Percentiles rank a stretch among this genome's conserved stretches.
Evolutionary conservation across 37 sponge, comb jelly and placozoan genomes (phyloP).

Genomic region (Ephydatia muelleri): DNA sequence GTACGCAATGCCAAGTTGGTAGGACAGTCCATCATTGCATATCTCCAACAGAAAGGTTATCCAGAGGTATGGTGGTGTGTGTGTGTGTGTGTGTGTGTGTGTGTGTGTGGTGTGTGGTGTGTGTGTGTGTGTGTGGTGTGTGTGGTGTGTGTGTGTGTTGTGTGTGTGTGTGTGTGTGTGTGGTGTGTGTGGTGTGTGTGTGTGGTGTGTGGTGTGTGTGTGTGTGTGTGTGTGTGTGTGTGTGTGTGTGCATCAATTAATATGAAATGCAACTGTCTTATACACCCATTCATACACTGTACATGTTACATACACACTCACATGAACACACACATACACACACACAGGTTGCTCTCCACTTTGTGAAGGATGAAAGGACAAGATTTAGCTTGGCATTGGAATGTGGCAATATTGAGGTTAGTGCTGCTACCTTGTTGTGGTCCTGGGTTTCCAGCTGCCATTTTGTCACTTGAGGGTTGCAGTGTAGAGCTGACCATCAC

Average conservation of each 20-base stretch:
- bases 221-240: background rate
- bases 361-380: slow-evolving; percentile 97
- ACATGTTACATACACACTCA: background rate
- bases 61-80: slow-evolving; percentile 76
- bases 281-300: background rate
- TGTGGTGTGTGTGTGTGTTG: background rate
- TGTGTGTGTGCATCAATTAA: background rate
- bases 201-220: background rate
- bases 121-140: slow-evolving; percentile 3
- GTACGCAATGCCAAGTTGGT: slow-evolving; percentile 90
- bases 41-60: slow-evolving; percentile 98
- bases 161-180: slow-evolving; percentile 5
- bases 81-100: slow-evolving; percentile 15
- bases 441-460: background rate
- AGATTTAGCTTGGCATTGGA: slow-evolving; percentile 91
- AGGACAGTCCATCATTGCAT: slow-evolving; percentile 96
- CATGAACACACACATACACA: background rate
- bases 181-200: background rate
- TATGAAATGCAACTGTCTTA: background rate
- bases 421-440: background rate
- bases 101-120: background rate
- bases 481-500: no score
- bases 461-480: no score
- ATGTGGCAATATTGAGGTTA: slow-evolving; percentile 98
- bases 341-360: slow-evolving; percentile 92